These are phyloP conservation scores for Micropoecilia bifurca DNA, from an alignment of 2,797 vertebrate species.

Conservation along the genomic window DNA sequence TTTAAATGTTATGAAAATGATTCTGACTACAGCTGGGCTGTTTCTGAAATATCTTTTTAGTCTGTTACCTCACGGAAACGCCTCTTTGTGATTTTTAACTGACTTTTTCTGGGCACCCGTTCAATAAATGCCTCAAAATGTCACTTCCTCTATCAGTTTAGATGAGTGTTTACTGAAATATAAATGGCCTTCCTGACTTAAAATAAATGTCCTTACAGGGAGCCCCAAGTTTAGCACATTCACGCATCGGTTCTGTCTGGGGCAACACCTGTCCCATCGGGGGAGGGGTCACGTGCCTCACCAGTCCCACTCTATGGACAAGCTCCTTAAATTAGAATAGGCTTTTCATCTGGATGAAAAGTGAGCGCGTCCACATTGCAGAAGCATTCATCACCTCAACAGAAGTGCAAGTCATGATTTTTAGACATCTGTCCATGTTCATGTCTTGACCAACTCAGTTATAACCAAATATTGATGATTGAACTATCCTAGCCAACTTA, in stretches of 20 bases:
- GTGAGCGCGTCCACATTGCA: neutral
- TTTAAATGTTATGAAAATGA: neutral
- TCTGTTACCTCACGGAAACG: neutral
- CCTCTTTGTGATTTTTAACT: neutral
- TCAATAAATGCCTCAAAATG: neutral
- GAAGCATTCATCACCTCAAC: constrained; percentile 6
- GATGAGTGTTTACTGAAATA: neutral
- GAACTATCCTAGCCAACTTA: neutral
- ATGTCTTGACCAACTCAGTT: neutral
- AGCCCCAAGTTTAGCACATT: constrained; percentile 54
- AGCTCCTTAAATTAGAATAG: constrained; percentile 38
- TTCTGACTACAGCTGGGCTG: neutral
- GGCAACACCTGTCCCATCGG: constrained; percentile 66
- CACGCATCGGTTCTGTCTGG: constrained; percentile 29
- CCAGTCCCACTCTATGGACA: constrained; percentile 19
- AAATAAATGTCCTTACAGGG: constrained; percentile 37
- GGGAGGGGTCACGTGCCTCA: constrained; percentile 13
- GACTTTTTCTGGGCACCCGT: neutral
- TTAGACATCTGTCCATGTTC: neutral
- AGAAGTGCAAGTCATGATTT: constrained; percentile 35
- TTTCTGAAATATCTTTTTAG: neutral
- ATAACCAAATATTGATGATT: neutral
- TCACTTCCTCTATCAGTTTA: neutral
- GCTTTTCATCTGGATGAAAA: constrained; percentile 19
- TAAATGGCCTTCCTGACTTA: constrained; percentile 8